phyloP scores from a whole-genome alignment of 2,797 vertebrate genomes.

The Oceanodroma leucorhoa region DNA sequence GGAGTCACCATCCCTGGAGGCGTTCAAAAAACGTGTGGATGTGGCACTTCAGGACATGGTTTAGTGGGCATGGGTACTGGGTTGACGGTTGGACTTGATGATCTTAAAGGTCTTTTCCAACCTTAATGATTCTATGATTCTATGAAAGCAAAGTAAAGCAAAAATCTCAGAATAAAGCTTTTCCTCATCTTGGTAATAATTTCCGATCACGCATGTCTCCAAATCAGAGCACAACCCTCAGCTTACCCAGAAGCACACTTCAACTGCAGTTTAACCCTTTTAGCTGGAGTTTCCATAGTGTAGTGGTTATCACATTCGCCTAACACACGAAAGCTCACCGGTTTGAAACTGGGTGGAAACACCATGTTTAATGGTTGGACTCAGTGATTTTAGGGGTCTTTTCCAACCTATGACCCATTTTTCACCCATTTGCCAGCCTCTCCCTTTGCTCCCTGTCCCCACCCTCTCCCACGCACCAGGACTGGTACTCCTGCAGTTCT shows the following conservation, averaged over 20 bases:
- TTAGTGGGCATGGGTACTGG: no score
- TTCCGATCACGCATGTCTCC: background rate
- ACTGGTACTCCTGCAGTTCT: background rate
- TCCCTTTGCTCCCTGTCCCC: background rate
- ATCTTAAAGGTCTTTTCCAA: no score
- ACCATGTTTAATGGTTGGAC: background rate
- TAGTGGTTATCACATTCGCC: background rate
- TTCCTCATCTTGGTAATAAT: background rate
- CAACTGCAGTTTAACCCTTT: background rate
- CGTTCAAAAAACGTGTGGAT: no score
- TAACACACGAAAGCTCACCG: accelerated
- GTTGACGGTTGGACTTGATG: no score
- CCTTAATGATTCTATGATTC: no score
- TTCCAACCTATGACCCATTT: background rate
- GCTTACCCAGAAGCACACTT: background rate
- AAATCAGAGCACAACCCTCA: background rate
- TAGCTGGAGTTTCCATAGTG: background rate
- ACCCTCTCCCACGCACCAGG: background rate
- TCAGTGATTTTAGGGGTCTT: background rate
- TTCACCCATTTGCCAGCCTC: background rate
- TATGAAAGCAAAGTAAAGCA: background rate
- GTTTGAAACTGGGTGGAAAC: accelerated
- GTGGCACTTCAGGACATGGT: no score
- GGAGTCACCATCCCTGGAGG: no score
- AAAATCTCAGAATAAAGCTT: background rate